Evolutionary conservation across 2,888 invertebrate genomes (phyloP), one percentile per base, ranked within the genome.

Genomic region (Dolichopus griseipennis): DNA sequence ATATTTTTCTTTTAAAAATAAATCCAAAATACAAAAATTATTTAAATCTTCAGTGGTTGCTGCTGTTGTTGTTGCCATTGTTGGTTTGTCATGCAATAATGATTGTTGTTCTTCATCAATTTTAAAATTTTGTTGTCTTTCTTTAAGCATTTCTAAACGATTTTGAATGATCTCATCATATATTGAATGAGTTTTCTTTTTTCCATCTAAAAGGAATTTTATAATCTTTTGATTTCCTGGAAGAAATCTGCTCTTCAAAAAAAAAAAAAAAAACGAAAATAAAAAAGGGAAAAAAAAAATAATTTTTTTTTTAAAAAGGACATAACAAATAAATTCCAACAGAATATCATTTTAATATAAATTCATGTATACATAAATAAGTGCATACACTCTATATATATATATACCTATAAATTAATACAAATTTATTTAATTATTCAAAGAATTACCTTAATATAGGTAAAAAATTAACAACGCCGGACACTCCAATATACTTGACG

Each of bases 401-500:
- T n/a, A 27, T 27, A 27, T 27, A 27, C 27, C 2, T 27, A 27
- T 27, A 27, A 27, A 27, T 27, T 27, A 4, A 27, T 27, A 12
- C 8, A 41, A 41, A 12, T 41, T 41, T 41, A 41, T 41, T 41
- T 41, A 41, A 41, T 41, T 41, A 41, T 52, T 52, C 52, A 52
- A 18, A 7, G 15, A 52, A 18, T 69, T 76, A 91, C 88, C 91
- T 87, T 64, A 93, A 80, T 76, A 90, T 88, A 18, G 95, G 93
- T 71, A 95, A 82, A 80, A 94, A 95, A 79, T 95, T 95, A 3
- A 93, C 84, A 15, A 90, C 86, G 2, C 91, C 93, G 0, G 93
- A 89, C 3, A 95, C 86, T 0, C 93, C 92, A 76, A 95, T 90
- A 74, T 89, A 85, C 76, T 91, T 90, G 66, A 90, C 88, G 0